phyloP scores from a whole-genome alignment of 2,797 vertebrate species.

The Pangasius mekongensis region DNA sequence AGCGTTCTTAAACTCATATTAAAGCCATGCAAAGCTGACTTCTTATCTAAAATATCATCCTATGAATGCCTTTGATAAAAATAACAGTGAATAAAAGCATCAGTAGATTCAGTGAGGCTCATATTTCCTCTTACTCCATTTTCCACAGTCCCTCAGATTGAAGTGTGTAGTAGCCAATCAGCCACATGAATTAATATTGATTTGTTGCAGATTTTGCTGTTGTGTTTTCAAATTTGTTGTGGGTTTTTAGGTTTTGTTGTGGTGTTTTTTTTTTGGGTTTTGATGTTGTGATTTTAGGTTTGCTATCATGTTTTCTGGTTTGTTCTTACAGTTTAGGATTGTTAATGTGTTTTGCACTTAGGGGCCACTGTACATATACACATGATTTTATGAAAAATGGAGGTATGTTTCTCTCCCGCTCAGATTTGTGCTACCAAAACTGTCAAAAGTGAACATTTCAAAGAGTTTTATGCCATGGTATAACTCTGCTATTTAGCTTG shows the following conservation, averaged over 20 bases:
- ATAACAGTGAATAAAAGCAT: not conserved
- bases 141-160: not conserved
- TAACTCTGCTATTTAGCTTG: not conserved
- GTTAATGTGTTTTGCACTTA: not conserved
- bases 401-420: not conserved
- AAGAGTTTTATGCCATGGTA: not conserved
- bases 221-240: not conserved
- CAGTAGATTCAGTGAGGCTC: not conserved
- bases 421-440: not conserved
- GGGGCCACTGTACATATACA: not conserved
- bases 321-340: not conserved
- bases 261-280: too few relatives aligned
- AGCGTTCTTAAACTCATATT: not conserved
- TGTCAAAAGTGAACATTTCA: not conserved
- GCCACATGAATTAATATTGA: not conserved
- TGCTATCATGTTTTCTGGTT: not conserved
- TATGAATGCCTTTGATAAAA: not conserved
- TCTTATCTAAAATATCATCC: not conserved
- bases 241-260: not conserved
- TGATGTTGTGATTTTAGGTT: not conserved
- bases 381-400: not conserved
- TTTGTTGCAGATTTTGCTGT: not conserved
- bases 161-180: not conserved
- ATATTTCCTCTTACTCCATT: not conserved
- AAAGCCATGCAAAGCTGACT: not conserved